Percentiles rank a stretch among this genome's conserved stretches.
These are phyloP conservation scores for Drosophila acutilabella DNA, from an alignment of 2,888 invertebrate genomes.

Conservation along the genomic window DNA sequence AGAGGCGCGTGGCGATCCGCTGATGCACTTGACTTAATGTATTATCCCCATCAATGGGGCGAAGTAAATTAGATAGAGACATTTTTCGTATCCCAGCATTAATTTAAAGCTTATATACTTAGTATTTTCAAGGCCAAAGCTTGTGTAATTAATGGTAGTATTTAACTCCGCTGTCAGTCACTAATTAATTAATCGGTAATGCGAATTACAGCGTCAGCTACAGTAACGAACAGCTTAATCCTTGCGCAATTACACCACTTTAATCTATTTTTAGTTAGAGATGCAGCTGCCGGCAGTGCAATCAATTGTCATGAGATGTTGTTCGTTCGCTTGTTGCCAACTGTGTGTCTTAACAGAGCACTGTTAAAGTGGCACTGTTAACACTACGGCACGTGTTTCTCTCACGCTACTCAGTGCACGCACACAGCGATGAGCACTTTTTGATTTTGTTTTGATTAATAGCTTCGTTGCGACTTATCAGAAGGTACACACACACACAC, in stretches of 20 bases:
- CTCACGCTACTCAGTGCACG: slow-evolving; percentile 64
- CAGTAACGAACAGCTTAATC: neutral
- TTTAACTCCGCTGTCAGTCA: neutral
- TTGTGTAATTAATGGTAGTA: neutral
- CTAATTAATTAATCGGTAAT: neutral
- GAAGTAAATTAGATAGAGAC: neutral
- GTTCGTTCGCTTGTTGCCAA: slow-evolving; percentile 64
- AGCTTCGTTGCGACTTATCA: slow-evolving; percentile 75
- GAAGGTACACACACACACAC: slow-evolving; percentile 18
- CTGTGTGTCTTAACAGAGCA: slow-evolving; percentile 42
- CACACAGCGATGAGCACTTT: slow-evolving; percentile 58
- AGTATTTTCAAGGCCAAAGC: slow-evolving; percentile 34
- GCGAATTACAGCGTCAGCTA: slow-evolving; percentile 3
- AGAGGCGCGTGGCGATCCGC: slow-evolving; percentile 8
- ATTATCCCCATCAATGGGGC: slow-evolving; percentile 4
- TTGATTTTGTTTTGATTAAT: slow-evolving; percentile 82
- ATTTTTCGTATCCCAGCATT: neutral
- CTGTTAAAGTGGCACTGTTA: slow-evolving; percentile 62
- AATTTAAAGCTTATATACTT: neutral
- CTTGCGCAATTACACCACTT: slow-evolving; percentile 6
- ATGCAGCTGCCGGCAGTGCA: neutral
- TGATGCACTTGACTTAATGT: slow-evolving; percentile 58
- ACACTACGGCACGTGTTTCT: slow-evolving; percentile 80
- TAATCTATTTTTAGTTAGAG: slow-evolving; percentile 43
- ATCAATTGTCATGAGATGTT: neutral